Evolutionary conservation across 2,113 vertebrate genomes (phyloP).

Genomic region (Eidolon helvum): DNA sequence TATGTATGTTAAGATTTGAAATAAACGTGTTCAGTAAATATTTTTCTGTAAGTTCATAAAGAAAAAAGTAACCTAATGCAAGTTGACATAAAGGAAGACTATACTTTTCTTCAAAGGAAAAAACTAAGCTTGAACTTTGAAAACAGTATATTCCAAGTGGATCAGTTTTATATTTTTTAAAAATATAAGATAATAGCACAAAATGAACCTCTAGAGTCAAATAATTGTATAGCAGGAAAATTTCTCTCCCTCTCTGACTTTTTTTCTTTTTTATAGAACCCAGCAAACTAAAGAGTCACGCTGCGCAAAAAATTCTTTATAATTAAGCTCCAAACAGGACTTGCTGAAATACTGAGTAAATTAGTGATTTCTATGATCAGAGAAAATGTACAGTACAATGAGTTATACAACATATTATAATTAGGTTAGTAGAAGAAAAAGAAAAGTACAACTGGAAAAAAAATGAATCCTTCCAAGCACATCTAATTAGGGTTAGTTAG

Average conservation of each 20-base stretch:
- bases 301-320: not conserved
- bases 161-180: not conserved
- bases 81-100: not conserved
- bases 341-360: not conserved
- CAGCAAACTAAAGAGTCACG: not conserved
- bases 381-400: not conserved
- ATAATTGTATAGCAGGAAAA: not conserved
- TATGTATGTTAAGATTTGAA: constrained; percentile 13
- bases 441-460: not conserved
- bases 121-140: not conserved
- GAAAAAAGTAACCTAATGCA: not conserved
- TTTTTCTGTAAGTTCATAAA: not conserved
- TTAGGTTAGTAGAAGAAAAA: not conserved
- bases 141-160: not conserved
- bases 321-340: not conserved
- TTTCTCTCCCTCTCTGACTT: not conserved
- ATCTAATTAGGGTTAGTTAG: not conserved
- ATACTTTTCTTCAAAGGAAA: not conserved
- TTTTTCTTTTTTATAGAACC: not conserved
- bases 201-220: constrained; percentile 24
- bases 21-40: not conserved
- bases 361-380: not conserved
- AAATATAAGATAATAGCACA: not conserved
- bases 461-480: not conserved
- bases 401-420: not conserved